These are phyloP conservation scores for Pollenia angustigena DNA, from an alignment of 2,888 invertebrate species.

Conservation along the genomic window DNA sequence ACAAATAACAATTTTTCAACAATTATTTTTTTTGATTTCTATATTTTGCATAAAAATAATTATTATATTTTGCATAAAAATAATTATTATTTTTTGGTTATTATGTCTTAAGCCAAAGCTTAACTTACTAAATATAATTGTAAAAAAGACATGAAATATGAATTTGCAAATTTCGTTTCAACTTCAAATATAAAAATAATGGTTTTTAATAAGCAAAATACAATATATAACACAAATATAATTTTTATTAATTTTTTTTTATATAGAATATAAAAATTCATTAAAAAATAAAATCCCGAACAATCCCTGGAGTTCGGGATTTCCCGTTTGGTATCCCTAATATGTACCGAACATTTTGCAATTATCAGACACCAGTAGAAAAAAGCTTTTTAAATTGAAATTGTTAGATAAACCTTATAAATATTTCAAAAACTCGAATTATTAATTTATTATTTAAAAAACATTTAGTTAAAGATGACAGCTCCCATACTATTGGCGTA, in stretches of 20 bases:
- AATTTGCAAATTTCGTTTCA: not conserved
- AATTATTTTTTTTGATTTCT: too few relatives aligned
- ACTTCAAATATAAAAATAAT: not conserved
- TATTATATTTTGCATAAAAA: too few relatives aligned
- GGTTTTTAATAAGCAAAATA: not conserved
- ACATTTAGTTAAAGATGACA: slow-evolving; percentile 90
- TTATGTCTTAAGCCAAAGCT: not conserved
- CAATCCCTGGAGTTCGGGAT: too few relatives aligned
- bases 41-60: too few relatives aligned
- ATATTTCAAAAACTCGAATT: too few relatives aligned
- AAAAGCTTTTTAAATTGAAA: too few relatives aligned
- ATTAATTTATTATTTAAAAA: not conserved
- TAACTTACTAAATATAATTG: not conserved
- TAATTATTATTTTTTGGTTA: too few relatives aligned
- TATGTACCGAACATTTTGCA: too few relatives aligned
- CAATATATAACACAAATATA: not conserved
- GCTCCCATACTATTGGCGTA: slow-evolving; percentile 93
- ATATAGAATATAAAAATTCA: not conserved
- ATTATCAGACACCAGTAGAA: too few relatives aligned
- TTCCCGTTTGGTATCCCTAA: not conserved
- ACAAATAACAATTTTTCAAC: too few relatives aligned
- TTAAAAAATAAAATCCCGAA: too few relatives aligned
- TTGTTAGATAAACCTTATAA: not conserved
- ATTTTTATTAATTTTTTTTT: not conserved
- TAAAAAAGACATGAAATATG: not conserved